Evolutionary conservation across 1,140 invertebrate species (phyloP), one percentile per base, ranked within the genome.

Genomic region (Drosophila azteca): DNA sequence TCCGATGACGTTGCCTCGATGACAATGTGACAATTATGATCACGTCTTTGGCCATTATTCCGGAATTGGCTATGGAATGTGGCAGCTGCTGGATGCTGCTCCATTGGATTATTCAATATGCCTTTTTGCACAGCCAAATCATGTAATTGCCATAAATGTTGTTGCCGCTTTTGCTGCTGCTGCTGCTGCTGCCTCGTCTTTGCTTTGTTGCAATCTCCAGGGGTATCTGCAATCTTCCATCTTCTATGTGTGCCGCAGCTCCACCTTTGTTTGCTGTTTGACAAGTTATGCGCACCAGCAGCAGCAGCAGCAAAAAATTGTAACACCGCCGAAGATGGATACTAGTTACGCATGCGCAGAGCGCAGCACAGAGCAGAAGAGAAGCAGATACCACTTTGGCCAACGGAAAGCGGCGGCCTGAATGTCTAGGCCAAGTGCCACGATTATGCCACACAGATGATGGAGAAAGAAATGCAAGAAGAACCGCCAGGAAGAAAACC

Each of bases 321-420:
- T 82, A 82, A 82, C 79, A 77, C 79, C 75, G 79, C 79, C 76
- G 53, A 79, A 83, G 79, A 82, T 82, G 79, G 79, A 82, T 82
- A 82, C 83, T 79, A 78, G 75, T 82, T 82, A 82, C 79, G 79
- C 79, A 82, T 82, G 77, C 75, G 79, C 79, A 11, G 31, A 68
- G 63, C 50, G 26, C 43, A 68, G 50, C 48, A 29, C 44, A 67
- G 17, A 20, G 17, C 0, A 20, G 17, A 20, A 1, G 17, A 20
- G 17, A 20, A 20, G 17, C 17, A 20, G 49, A 54, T 54, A 50
- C 71, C 76, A 44, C 55, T 66, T 65, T 66, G 63, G 57, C 20
- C 51, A 48, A 48, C n/a, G 26, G 15, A 15, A 3, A 35, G 41
- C 59, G 29, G 43, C 31, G 66, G 63, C 66, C 66, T 55, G 35